Percentiles rank a stretch among this genome's conserved stretches.
Evolutionary conservation across 2,888 invertebrate genomes (phyloP).

Genomic region (Diadromus collaris): DNA sequence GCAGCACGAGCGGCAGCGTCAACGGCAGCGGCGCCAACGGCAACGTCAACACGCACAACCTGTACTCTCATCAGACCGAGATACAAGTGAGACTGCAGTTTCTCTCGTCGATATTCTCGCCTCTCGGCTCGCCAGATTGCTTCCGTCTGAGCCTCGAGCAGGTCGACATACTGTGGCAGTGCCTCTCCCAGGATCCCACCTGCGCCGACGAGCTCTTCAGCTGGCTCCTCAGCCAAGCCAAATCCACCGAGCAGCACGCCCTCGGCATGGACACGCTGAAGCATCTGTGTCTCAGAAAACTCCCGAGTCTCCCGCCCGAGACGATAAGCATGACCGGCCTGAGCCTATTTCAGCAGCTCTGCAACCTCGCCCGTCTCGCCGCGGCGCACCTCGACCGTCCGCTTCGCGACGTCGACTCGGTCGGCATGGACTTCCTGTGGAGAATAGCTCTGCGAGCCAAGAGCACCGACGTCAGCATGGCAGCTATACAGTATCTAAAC

Average conservation of each 20-base stretch:
- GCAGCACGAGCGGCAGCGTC: slow-evolving; percentile 57
- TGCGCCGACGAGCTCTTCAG: slow-evolving; percentile 96
- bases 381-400: slow-evolving; percentile 83
- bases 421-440: slow-evolving; percentile 97
- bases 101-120: slow-evolving; percentile 95
- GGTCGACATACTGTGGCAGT: slow-evolving; percentile 95
- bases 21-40: slow-evolving; percentile 71
- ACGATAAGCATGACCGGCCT: slow-evolving; percentile 95
- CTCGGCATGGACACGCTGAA: slow-evolving; percentile 92
- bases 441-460: slow-evolving; percentile 95
- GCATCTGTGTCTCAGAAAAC: slow-evolving; percentile 93
- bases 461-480: slow-evolving; percentile 96
- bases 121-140: slow-evolving; percentile 93
- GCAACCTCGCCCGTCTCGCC: slow-evolving; percentile 92
- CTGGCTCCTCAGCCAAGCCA: slow-evolving; percentile 95
- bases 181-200: slow-evolving; percentile 91
- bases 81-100: slow-evolving; percentile 96
- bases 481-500: slow-evolving; percentile 96
- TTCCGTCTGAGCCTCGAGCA: slow-evolving; percentile 94
- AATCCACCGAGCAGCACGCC: slow-evolving; percentile 95
- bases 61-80: slow-evolving; percentile 91
- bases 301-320: slow-evolving; percentile 94
- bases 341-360: slow-evolving; percentile 94
- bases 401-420: slow-evolving; percentile 81
- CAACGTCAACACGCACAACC: slow-evolving; percentile 69